These are phyloP conservation scores for Lates japonicus DNA, from an alignment of 2,797 vertebrate genomes.

Conservation along the genomic window DNA sequence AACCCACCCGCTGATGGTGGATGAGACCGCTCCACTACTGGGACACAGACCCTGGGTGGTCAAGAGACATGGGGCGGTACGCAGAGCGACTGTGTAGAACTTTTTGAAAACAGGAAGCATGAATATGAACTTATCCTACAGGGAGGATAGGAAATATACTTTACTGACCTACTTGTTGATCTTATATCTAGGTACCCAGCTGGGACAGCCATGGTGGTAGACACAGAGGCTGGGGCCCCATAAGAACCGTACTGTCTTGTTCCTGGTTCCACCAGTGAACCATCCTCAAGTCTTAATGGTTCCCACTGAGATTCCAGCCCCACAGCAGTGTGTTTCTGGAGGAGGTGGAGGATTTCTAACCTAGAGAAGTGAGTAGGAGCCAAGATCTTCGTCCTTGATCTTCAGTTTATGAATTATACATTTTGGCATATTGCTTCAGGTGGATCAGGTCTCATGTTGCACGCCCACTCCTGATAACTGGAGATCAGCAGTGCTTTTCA, in stretches of 20 bases:
- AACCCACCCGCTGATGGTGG: conserved; percentile 97
- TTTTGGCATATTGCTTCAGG: conserved; percentile 33
- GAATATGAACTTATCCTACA: not conserved
- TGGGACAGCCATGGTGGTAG: conserved; percentile 94
- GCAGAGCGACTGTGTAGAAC: not conserved
- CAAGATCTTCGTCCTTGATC: conserved; percentile 27
- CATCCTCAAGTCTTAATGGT: conserved; percentile 93
- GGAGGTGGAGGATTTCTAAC: conserved; percentile 96
- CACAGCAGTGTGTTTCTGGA: conserved; percentile 90
- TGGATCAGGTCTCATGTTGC: conserved; percentile 17
- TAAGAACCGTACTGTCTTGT: conserved; percentile 93
- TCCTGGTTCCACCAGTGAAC: conserved; percentile 96
- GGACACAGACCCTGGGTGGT: conserved; percentile 95
- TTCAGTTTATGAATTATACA: conserved; percentile 24
- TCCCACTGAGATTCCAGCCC: conserved; percentile 81
- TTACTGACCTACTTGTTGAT: conserved; percentile 21
- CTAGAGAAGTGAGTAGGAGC: conserved; percentile 89
- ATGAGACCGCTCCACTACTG: conserved; percentile 93
- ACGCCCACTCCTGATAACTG: conserved; percentile 29
- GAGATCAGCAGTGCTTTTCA: conserved; percentile 12
- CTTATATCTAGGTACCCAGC: conserved; percentile 89
- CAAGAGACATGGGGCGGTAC: conserved; percentile 95
- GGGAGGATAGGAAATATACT: conserved; percentile 8
- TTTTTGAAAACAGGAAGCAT: not conserved
- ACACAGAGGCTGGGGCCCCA: conserved; percentile 92